These are phyloP conservation scores for Belgica antarctica DNA, from an alignment of 2,888 invertebrate genomes.

Conservation along the genomic window DNA sequence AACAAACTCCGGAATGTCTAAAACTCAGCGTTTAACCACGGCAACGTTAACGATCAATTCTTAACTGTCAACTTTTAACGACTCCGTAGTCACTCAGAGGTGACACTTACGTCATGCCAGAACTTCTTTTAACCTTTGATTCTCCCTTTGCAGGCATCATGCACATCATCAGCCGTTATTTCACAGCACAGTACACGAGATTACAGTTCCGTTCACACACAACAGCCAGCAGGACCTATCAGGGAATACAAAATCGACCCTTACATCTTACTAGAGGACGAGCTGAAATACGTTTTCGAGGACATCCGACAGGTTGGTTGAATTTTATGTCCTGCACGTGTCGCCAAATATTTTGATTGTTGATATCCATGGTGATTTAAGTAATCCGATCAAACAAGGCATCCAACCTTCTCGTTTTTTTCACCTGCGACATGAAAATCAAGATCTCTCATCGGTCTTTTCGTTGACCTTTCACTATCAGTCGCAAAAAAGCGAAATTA, in stretches of 20 bases:
- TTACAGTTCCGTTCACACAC: constrained; percentile 73
- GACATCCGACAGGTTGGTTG: constrained; percentile 77
- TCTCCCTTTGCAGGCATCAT: constrained; percentile 33
- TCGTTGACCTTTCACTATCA: neutral
- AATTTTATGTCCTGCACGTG: neutral
- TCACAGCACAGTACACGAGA: constrained; percentile 52
- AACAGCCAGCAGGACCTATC: constrained; percentile 72
- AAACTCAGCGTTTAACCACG: neutral
- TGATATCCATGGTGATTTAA: neutral
- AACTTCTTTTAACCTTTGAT: too few relatives aligned
- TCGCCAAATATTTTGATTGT: neutral
- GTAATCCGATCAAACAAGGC: too few relatives aligned
- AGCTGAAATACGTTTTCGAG: constrained; percentile 80
- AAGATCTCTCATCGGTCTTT: too few relatives aligned
- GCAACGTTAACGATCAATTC: neutral
- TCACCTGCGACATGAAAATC: too few relatives aligned
- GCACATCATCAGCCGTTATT: constrained; percentile 36
- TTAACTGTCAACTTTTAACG: too few relatives aligned
- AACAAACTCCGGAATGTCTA: neutral
- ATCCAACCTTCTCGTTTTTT: too few relatives aligned
- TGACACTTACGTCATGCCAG: too few relatives aligned
- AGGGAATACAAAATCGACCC: constrained; percentile 82
- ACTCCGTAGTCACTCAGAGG: too few relatives aligned
- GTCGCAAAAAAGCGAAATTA: neutral
- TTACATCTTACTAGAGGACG: constrained; percentile 80